A percentile compares a stretch with the other conserved stretches of the same genome.
phyloP scores from a whole-genome alignment of 2,888 invertebrate genomes.

The Muscina levida region DNA sequence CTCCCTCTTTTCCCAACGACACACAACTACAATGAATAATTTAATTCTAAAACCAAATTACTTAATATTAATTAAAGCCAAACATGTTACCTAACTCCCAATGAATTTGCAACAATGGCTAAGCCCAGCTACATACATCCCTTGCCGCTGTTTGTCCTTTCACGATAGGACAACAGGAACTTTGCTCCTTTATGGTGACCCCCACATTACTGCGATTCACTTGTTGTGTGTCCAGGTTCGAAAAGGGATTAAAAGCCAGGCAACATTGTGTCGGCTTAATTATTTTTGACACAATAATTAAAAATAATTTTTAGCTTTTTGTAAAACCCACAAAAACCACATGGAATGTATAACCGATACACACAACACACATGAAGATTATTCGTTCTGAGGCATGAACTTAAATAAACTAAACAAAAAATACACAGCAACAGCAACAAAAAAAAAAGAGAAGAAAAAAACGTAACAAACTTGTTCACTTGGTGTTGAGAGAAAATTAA shows the following conservation, averaged over 20 bases:
- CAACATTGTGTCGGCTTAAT: constrained; percentile 27
- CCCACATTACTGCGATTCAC: too few relatives aligned
- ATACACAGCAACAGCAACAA: not conserved
- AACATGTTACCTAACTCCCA: too few relatives aligned
- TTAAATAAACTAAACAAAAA: too few relatives aligned
- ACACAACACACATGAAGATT: constrained; percentile 14
- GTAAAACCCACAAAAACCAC: not conserved
- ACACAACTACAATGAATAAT: too few relatives aligned
- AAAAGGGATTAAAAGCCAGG: not conserved
- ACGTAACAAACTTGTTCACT: not conserved
- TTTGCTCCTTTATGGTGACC: constrained; percentile 2
- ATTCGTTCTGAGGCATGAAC: constrained; percentile 13
- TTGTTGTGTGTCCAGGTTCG: not conserved
- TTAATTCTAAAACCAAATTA: too few relatives aligned
- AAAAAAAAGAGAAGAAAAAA: not conserved
- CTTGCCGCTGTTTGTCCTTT: not conserved
- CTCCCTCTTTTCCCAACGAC: too few relatives aligned
- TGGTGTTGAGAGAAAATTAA: constrained; percentile 25
- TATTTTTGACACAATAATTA: constrained; percentile 40
- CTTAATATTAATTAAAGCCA: too few relatives aligned
- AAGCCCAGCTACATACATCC: too few relatives aligned
- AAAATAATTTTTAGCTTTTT: constrained; percentile 27
- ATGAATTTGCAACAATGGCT: too few relatives aligned
- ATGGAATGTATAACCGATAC: too few relatives aligned
- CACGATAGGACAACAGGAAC: not conserved